Conservation (phyloP, 2,888 invertebrate genomes). For the Sminthurinus aureus region DNA sequence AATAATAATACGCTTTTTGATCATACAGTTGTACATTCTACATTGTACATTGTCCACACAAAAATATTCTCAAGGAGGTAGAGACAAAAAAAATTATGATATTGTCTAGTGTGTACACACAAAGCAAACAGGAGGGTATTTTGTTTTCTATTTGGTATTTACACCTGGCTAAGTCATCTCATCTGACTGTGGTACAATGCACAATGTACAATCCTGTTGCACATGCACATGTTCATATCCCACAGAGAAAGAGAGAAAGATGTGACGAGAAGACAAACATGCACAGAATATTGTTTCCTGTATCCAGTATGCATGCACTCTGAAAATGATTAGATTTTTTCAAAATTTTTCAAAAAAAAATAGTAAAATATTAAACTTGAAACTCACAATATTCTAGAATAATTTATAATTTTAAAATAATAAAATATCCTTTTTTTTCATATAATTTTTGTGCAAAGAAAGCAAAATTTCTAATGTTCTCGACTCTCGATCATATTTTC, state of each 20-base stretch:
- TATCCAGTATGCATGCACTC: too few species aligned
- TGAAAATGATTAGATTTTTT: too few species aligned
- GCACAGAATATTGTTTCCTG: too few species aligned
- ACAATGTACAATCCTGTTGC: background rate
- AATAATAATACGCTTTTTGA: background rate
- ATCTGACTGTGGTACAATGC: background rate
- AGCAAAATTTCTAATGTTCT: background rate
- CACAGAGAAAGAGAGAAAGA: slow-evolving; percentile 15
- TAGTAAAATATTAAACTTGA: too few species aligned
- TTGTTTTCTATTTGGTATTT: slow-evolving; percentile 21
- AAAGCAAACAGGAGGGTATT: slow-evolving; percentile 21
- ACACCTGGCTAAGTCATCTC: slow-evolving; percentile 21
- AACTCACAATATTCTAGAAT: too few species aligned
- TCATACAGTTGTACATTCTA: background rate
- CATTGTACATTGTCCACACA: background rate
- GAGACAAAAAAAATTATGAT: background rate
- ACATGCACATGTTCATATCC: slow-evolving; percentile 16
- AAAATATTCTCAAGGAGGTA: background rate
- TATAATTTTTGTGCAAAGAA: too few species aligned
- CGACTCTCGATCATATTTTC: too few species aligned
- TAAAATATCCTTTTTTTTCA: too few species aligned
- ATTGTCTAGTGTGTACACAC: background rate
- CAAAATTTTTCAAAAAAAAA: too few species aligned
- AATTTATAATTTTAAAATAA: too few species aligned
- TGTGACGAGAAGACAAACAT: slow-evolving; percentile 19